Evolutionary conservation across 1,140 invertebrate genomes (phyloP).

Genomic region (Ceratina japonica): DNA sequence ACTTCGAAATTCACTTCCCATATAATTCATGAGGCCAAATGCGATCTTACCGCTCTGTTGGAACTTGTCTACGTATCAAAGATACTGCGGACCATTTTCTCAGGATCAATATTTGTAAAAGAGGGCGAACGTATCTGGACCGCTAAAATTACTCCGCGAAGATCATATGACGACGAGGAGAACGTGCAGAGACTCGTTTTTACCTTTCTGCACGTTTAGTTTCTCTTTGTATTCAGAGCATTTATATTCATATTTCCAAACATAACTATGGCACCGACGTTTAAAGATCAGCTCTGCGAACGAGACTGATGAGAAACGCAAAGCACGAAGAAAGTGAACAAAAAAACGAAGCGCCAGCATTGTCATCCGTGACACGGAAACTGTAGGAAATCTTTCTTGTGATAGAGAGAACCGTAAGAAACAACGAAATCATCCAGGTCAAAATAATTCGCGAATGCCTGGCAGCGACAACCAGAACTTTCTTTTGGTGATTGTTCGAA

Average conservation of each 20-base stretch:
- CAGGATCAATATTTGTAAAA: conserved; percentile 44
- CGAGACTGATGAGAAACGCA: neutral
- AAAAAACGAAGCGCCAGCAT: neutral
- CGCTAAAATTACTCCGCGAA: conserved; percentile 24
- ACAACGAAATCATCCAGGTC: neutral
- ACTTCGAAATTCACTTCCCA: conserved; percentile 11
- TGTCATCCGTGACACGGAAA: neutral
- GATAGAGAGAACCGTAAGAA: neutral
- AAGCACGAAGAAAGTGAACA: neutral
- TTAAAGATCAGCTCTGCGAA: neutral
- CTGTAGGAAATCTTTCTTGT: neutral
- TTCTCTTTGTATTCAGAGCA: neutral
- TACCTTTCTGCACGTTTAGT: neutral
- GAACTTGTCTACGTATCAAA: conserved; percentile 21
- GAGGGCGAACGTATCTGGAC: neutral
- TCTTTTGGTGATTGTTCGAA: neutral
- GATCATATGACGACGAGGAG: neutral
- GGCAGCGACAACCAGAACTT: neutral
- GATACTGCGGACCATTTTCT: conserved; percentile 27
- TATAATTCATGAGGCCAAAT: conserved; percentile 4
- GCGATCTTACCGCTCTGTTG: neutral
- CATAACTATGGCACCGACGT: neutral
- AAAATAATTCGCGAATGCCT: neutral
- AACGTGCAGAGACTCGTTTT: neutral
- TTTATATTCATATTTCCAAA: neutral